Conservation (phyloP, 2,888 invertebrate species). For the Cheilosia urbana region DNA sequence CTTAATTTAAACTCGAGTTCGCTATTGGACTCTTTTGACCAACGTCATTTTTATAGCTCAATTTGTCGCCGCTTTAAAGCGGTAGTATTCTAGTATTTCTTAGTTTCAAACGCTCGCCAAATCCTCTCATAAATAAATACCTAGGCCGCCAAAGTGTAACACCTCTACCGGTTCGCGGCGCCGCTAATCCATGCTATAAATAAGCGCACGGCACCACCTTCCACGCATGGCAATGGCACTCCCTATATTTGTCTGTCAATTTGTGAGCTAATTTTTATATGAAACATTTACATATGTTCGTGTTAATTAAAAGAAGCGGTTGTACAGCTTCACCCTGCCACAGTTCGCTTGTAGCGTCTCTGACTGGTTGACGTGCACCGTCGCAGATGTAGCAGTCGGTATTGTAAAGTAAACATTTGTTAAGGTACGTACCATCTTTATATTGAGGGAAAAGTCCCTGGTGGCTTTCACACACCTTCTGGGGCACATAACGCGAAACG, state of each 20-base stretch:
- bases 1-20: constrained; percentile 6
- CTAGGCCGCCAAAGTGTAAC: constrained; percentile 15
- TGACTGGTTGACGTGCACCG: too few relatives aligned
- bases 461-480: too few relatives aligned
- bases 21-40: constrained; percentile 24
- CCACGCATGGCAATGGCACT: neutral
- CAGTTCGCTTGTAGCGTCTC: too few relatives aligned
- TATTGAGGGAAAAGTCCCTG: too few relatives aligned
- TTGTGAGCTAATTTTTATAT: too few relatives aligned
- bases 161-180: constrained; percentile 19
- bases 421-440: too few relatives aligned
- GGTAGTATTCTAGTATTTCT: constrained; percentile 19
- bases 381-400: too few relatives aligned
- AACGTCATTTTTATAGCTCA: neutral
- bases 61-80: neutral
- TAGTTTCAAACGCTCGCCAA: neutral
- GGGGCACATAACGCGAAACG: too few relatives aligned
- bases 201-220: constrained; percentile 19
- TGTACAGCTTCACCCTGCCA: too few relatives aligned
- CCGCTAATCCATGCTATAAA: constrained; percentile 25
- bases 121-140: neutral
- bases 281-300: too few relatives aligned
- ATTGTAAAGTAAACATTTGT: too few relatives aligned
- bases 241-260: constrained; percentile 8
- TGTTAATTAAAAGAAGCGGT: too few relatives aligned